Conservation (phyloP, 2,113 vertebrate species). For the Phoxinus phoxinus region DNA sequence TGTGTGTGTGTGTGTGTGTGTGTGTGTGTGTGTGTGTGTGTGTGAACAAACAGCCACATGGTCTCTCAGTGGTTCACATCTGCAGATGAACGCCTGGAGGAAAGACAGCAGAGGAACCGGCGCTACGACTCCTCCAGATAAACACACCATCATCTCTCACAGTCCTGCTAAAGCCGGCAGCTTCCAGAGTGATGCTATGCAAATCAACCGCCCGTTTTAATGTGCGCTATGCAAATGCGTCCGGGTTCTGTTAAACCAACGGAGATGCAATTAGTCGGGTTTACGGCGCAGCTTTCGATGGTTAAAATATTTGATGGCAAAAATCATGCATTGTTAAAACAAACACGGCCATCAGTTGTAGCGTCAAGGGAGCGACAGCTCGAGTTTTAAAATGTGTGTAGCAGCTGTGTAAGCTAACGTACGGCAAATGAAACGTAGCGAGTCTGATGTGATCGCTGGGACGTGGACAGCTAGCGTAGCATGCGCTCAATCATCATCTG, state of each 20-base stretch:
- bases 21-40: background rate
- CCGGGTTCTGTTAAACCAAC: background rate
- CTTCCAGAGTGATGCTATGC: background rate
- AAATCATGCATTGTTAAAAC: background rate
- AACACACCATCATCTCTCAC: slow-evolving; percentile 23
- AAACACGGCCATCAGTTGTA: background rate
- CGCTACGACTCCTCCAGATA: background rate
- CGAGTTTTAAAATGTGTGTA: slow-evolving; percentile 10
- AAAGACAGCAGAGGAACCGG: background rate
- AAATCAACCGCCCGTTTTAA: slow-evolving; percentile 11
- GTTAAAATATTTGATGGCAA: background rate
- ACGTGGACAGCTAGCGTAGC: background rate
- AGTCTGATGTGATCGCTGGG: slow-evolving; percentile 18
- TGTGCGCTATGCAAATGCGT: background rate
- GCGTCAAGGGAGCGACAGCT: background rate
- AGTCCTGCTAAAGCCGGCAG: background rate
- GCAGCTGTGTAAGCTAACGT: slow-evolving; percentile 18
- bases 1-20: background rate
- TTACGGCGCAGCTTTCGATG: background rate
- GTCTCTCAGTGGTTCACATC: slow-evolving; percentile 22
- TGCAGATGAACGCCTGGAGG: slow-evolving; percentile 24
- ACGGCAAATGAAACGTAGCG: background rate
- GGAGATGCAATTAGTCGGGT: background rate
- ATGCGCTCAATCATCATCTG: background rate
- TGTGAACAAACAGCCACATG: slow-evolving; percentile 22